Conservation (phyloP, 2,888 invertebrate species). For the Hecatera dysodea region DNA sequence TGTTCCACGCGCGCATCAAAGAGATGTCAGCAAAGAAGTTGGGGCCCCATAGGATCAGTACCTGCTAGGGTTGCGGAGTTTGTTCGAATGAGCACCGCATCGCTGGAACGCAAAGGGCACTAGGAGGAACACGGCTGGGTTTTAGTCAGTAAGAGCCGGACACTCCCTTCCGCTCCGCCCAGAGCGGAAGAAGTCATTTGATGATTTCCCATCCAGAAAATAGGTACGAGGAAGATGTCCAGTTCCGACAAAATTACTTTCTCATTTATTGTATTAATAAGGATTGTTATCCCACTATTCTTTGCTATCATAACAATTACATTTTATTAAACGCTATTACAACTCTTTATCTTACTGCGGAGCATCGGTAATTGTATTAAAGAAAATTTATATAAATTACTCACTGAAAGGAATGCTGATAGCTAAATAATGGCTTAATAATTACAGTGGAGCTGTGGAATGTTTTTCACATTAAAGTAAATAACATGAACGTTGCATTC, state of each 20-base stretch:
- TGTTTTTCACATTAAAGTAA: conserved; percentile 23
- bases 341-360: conserved; percentile 19
- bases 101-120: too few relatives aligned
- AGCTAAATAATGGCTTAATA: conserved; percentile 31
- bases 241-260: not conserved
- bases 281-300: conserved; percentile 8
- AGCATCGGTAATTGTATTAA: conserved; percentile 12
- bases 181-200: too few relatives aligned
- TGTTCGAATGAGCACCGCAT: too few relatives aligned
- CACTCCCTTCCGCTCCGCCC: too few relatives aligned
- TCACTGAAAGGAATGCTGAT: conserved; percentile 35
- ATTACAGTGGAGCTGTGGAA: conserved; percentile 12
- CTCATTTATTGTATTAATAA: not conserved
- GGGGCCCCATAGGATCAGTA: too few relatives aligned
- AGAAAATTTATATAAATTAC: conserved; percentile 27
- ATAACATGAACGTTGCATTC: conserved; percentile 16
- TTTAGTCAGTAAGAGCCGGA: too few relatives aligned
- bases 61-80: too few relatives aligned
- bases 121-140: too few relatives aligned
- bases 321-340: conserved; percentile 28
- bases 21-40: too few relatives aligned
- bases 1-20: too few relatives aligned
- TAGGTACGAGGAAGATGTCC: too few relatives aligned
- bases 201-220: too few relatives aligned
- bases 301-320: not conserved